Percentiles rank a stretch among this genome's conserved stretches.
phyloP scores from a whole-genome alignment of 2,888 invertebrate genomes.

The Strigamia transsilvanica region DNA sequence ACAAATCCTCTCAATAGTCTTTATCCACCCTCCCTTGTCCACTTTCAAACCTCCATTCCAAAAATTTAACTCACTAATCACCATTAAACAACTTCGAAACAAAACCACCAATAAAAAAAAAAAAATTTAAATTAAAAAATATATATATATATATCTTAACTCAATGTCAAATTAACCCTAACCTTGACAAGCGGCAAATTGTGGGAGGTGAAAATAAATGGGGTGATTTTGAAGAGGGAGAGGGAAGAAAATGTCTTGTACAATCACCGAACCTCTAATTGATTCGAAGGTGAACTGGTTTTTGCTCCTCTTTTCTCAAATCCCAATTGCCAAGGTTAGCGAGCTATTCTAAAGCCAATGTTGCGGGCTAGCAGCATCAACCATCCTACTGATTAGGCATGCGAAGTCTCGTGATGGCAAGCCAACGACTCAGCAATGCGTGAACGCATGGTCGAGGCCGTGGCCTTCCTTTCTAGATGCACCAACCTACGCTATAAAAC shows the following conservation, averaged over 20 bases:
- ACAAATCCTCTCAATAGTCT: not conserved
- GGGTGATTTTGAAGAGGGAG: not conserved
- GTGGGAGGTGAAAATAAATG: slow-evolving; percentile 29
- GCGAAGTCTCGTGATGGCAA: slow-evolving; percentile 36
- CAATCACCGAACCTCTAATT: slow-evolving; percentile 49
- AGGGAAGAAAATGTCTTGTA: slow-evolving; percentile 23
- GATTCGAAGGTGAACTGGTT: slow-evolving; percentile 41
- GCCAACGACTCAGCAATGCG: slow-evolving; percentile 40
- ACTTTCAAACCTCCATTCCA: not conserved
- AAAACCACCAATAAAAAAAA: not conserved
- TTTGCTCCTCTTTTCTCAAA: slow-evolving; percentile 41
- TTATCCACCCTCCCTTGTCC: not conserved
- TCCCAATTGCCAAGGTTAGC: slow-evolving; percentile 46
- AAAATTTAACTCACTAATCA: not conserved
- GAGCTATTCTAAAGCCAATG: not conserved
- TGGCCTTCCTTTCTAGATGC: slow-evolving; percentile 17
- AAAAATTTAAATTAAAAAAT: not conserved
- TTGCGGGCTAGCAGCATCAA: not conserved
- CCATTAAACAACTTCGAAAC: not conserved
- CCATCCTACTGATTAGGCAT: slow-evolving; percentile 31
- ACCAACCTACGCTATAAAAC: slow-evolving; percentile 17
- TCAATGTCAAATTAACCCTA: slow-evolving; percentile 22
- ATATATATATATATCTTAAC: not conserved
- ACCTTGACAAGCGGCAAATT: slow-evolving; percentile 41
- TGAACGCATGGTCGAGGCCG: slow-evolving; percentile 47